These are phyloP conservation scores for Cataglyphis cursor DNA, from an alignment of 2,888 invertebrate species.

Conservation along the genomic window DNA sequence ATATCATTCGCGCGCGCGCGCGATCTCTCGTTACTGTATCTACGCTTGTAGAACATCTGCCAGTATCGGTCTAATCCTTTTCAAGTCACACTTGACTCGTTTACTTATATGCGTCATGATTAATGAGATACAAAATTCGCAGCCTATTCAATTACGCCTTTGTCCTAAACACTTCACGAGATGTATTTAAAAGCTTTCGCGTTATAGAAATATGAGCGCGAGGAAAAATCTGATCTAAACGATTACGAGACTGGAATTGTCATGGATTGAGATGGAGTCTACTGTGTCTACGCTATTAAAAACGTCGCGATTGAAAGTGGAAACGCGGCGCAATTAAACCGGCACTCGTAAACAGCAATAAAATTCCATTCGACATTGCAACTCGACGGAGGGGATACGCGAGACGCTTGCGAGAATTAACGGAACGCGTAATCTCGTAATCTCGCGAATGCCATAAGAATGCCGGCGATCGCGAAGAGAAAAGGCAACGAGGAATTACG, in stretches of 20 bases:
- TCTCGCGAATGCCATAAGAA: conserved; percentile 37
- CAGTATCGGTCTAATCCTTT: conserved; percentile 35
- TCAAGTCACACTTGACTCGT: conserved; percentile 31
- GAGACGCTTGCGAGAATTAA: conserved; percentile 24
- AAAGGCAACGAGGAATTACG: conserved; percentile 40
- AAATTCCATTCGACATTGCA: conserved; percentile 50
- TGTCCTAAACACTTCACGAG: neutral
- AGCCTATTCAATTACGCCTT: neutral
- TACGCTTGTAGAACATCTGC: conserved; percentile 29
- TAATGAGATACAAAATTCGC: conserved; percentile 27
- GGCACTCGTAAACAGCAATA: neutral
- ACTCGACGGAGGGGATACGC: neutral
- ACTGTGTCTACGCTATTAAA: neutral
- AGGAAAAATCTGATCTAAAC: neutral
- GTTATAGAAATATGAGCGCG: conserved; percentile 3
- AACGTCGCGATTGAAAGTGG: conserved; percentile 34
- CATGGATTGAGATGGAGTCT: conserved; percentile 16
- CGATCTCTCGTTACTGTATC: no score
- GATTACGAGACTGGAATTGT: conserved; percentile 1
- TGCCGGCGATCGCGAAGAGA: neutral
- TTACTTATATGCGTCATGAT: neutral
- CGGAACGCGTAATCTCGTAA: conserved; percentile 50
- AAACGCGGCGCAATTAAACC: conserved; percentile 37
- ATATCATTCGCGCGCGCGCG: neutral
- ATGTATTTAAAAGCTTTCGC: neutral